Evolutionary conservation across 2,797 vertebrate genomes (phyloP).

Genomic region (Periparus ater): DNA sequence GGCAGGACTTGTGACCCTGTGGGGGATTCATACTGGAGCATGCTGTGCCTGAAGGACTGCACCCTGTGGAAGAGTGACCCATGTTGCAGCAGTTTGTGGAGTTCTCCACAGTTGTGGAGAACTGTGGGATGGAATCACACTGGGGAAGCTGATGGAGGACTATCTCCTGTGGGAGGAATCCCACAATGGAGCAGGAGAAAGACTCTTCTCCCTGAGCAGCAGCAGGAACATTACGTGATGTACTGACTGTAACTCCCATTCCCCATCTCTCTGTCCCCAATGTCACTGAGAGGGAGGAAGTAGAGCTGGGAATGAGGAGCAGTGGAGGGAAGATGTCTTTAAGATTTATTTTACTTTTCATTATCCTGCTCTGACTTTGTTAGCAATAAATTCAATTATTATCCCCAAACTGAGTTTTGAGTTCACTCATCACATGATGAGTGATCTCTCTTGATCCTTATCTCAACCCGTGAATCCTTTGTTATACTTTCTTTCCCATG

Average conservation of each 20-base stretch:
- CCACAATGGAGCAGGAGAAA: neutral
- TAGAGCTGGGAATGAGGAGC: neutral
- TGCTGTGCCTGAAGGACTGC: neutral
- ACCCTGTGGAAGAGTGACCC: accelerated
- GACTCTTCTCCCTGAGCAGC: neutral
- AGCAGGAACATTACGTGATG: neutral
- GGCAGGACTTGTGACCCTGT: neutral
- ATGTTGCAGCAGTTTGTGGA: neutral
- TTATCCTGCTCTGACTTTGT: neutral
- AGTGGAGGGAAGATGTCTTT: neutral
- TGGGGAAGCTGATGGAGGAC: neutral
- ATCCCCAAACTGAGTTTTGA: accelerated
- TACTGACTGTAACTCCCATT: neutral
- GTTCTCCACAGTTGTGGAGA: too few species aligned
- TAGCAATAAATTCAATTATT: neutral
- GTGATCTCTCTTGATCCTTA: neutral
- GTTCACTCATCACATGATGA: neutral
- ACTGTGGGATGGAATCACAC: neutral
- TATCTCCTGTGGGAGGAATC: neutral
- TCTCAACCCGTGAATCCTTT: neutral
- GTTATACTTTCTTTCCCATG: neutral
- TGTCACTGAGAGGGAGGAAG: neutral
- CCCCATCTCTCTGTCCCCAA: neutral
- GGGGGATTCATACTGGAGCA: neutral
- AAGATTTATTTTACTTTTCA: neutral